Percentiles rank a stretch among this genome's conserved stretches.
Evolutionary conservation across 2,888 invertebrate species (phyloP).

Genomic region (Caenorhabditis becei): DNA sequence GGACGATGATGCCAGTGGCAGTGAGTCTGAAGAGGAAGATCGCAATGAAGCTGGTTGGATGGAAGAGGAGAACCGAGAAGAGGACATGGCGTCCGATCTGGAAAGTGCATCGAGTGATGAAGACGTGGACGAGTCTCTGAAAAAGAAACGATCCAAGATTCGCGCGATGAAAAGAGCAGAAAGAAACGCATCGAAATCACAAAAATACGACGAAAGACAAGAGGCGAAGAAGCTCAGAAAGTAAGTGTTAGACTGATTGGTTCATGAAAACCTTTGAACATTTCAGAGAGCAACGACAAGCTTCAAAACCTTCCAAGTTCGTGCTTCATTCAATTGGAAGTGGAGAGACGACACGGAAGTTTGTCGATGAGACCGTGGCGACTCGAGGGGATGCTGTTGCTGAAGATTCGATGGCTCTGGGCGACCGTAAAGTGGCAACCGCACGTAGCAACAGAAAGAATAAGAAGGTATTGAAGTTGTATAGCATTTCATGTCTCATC

Average conservation of each 20-base stretch:
- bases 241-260: slow-evolving; percentile 30
- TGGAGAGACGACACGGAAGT: slow-evolving; percentile 69
- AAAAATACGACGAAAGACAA: slow-evolving; percentile 57
- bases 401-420: slow-evolving; percentile 59
- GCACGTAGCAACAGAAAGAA: slow-evolving; percentile 21
- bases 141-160: slow-evolving; percentile 48
- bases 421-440: slow-evolving; percentile 37
- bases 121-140: slow-evolving; percentile 48
- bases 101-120: slow-evolving; percentile 55
- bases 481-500: not conserved
- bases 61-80: slow-evolving; percentile 44
- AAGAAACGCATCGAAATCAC: slow-evolving; percentile 41
- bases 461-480: slow-evolving; percentile 21
- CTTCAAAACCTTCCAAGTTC: slow-evolving; percentile 66
- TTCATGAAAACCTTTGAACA: not conserved
- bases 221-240: slow-evolving; percentile 60
- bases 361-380: slow-evolving; percentile 61
- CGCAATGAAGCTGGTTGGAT: slow-evolving; percentile 33
- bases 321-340: slow-evolving; percentile 64
- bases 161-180: slow-evolving; percentile 44
- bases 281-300: slow-evolving; percentile 56
- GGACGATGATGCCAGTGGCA: slow-evolving; percentile 51
- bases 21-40: slow-evolving; percentile 31
- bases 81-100: slow-evolving; percentile 53
- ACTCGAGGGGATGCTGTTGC: not conserved